Percentiles rank a stretch among this genome's conserved stretches.
Evolutionary conservation across 2,113 vertebrate species (phyloP).

Genomic region (Clarias magur): DNA sequence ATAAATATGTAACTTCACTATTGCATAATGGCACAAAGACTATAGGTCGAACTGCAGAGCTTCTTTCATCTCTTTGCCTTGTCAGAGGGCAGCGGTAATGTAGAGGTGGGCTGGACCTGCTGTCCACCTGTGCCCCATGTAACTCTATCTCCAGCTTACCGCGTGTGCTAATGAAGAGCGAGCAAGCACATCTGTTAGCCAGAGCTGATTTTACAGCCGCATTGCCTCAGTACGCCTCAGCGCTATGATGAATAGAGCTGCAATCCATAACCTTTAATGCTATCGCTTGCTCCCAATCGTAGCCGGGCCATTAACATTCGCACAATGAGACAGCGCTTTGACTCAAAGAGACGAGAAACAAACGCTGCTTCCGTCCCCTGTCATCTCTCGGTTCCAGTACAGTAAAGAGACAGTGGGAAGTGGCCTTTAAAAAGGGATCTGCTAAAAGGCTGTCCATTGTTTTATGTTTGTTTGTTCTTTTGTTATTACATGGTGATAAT

Average conservation of each 20-base stretch:
- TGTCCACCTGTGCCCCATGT: conserved; percentile 13
- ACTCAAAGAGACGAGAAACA: conserved; percentile 38
- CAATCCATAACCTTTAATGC: conserved; percentile 43
- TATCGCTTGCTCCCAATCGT: conserved; percentile 22
- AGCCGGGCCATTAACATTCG: conserved; percentile 50
- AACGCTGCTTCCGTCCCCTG: conserved; percentile 25
- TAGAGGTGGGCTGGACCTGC: neutral
- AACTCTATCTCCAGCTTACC: conserved; percentile 46
- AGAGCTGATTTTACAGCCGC: conserved; percentile 35
- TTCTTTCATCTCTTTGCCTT: neutral
- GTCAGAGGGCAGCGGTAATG: neutral
- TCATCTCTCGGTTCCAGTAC: conserved; percentile 29
- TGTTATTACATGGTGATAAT: conserved; percentile 41
- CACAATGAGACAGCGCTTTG: conserved; percentile 38
- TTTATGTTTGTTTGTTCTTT: conserved; percentile 44
- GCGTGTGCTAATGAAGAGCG: conserved; percentile 29
- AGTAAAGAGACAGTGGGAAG: conserved; percentile 29
- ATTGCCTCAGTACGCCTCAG: conserved; percentile 29
- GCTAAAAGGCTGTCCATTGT: conserved; percentile 38
- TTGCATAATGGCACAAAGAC: conserved; percentile 5
- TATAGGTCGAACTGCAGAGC: neutral
- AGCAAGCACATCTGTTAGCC: conserved; percentile 52
- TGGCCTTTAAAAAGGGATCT: conserved; percentile 40
- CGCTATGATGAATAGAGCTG: conserved; percentile 37
- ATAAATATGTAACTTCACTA: conserved; percentile 9